Evolutionary conservation across 2,113 vertebrate species (phyloP).

Genomic region (Gymnogyps californianus): DNA sequence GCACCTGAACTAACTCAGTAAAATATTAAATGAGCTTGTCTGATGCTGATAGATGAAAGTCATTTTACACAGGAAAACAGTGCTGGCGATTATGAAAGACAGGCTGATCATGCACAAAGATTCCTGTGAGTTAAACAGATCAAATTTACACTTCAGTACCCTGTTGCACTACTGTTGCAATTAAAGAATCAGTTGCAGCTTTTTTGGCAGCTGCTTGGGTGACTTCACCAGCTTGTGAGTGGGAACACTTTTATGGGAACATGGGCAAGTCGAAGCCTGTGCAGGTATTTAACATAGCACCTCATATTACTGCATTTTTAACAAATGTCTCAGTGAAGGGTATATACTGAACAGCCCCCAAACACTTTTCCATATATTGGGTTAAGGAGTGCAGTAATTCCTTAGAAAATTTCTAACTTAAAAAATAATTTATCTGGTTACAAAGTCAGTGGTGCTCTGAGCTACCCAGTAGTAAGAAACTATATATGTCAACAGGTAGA

Average conservation of each 20-base stretch:
- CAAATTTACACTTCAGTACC: background rate
- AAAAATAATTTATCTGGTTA: background rate
- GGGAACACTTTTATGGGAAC: background rate
- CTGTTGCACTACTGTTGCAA: background rate
- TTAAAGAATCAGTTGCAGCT: background rate
- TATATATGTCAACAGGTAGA: background rate
- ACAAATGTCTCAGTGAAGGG: accelerated
- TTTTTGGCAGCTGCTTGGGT: background rate
- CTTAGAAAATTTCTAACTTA: background rate
- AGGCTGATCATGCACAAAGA: background rate
- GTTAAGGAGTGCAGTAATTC: background rate
- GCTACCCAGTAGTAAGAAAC: background rate
- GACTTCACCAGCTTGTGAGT: background rate
- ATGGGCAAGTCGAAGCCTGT: background rate
- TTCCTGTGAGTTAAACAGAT: background rate
- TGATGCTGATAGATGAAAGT: background rate
- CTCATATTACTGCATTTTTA: background rate
- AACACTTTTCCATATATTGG: background rate
- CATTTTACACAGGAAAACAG: background rate
- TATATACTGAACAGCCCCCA: background rate
- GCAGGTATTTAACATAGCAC: background rate
- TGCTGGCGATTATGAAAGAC: background rate
- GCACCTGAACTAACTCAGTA: background rate
- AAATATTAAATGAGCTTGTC: background rate
- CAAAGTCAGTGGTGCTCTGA: background rate